These are phyloP conservation scores for Egretta garzetta DNA, from an alignment of 2,113 vertebrate species.

Conservation along the genomic window DNA sequence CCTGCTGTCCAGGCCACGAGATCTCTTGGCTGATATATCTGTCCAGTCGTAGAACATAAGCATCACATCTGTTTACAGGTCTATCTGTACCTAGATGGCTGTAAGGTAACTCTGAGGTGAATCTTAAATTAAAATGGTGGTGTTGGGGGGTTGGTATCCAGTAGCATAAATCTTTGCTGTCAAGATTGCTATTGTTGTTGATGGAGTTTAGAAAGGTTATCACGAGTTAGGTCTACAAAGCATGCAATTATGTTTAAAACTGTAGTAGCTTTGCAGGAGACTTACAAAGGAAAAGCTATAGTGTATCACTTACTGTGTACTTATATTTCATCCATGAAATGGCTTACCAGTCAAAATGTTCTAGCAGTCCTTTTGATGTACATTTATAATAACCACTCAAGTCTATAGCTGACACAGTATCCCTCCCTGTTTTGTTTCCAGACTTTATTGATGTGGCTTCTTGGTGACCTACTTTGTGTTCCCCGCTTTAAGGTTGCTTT, in stretches of 20 bases:
- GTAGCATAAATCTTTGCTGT: neutral
- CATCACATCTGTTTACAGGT: neutral
- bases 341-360: neutral
- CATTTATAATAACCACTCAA: neutral
- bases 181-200: neutral
- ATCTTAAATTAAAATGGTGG: neutral
- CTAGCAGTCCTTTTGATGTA: neutral
- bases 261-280: neutral
- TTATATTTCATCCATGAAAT: neutral
- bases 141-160: neutral
- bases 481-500: neutral
- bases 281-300: neutral
- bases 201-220: neutral
- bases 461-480: constrained; percentile 25
- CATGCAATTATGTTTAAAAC: neutral
- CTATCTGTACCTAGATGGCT: neutral
- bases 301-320: neutral
- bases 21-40: neutral
- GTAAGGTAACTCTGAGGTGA: neutral
- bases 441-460: constrained; percentile 13
- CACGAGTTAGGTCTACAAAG: neutral
- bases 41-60: neutral
- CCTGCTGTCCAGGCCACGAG: neutral
- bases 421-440: constrained; percentile 1
- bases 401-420: neutral